These are phyloP conservation scores for Diplodus sargus DNA, from an alignment of 2,797 vertebrate species.

Conservation along the genomic window DNA sequence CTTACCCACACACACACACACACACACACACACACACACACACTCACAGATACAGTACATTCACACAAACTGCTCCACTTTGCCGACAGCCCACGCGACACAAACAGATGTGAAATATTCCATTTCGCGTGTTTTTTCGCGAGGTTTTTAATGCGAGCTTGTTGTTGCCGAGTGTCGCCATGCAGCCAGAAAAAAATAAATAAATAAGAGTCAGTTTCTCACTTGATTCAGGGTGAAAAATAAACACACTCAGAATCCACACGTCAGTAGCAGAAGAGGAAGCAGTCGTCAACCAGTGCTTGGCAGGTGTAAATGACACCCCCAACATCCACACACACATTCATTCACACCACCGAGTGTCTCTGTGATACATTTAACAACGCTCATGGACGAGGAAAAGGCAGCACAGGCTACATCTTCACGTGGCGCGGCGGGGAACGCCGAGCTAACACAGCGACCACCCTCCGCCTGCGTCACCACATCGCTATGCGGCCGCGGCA, in stretches of 20 bases:
- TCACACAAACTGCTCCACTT: conserved; percentile 67
- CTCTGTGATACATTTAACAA: not conserved
- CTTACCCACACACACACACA: not conserved
- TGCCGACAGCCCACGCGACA: conserved; percentile 63
- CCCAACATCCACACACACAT: not conserved
- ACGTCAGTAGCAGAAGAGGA: conserved; percentile 48
- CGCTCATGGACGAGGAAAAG: not conserved
- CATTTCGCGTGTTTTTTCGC: conserved; percentile 57
- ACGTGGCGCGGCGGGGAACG: not conserved
- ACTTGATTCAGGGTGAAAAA: conserved; percentile 42
- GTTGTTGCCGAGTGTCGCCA: conserved; percentile 33
- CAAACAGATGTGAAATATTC: conserved; percentile 74
- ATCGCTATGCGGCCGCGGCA: conserved; percentile 31
- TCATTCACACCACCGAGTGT: not conserved
- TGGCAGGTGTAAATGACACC: conserved; percentile 52
- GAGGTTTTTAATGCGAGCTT: conserved; percentile 4
- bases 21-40: conserved; percentile 33
- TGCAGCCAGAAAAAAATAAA: not conserved
- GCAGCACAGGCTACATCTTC: conserved; percentile 4
- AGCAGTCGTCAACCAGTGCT: conserved; percentile 54
- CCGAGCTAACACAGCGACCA: conserved; percentile 15
- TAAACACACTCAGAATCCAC: conserved; percentile 3
- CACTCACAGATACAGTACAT: conserved; percentile 27
- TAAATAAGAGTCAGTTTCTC: conserved; percentile 51
- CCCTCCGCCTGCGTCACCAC: conserved; percentile 34